These are phyloP conservation scores for Furcula furcula DNA, from an alignment of 2,888 invertebrate species.

Conservation along the genomic window DNA sequence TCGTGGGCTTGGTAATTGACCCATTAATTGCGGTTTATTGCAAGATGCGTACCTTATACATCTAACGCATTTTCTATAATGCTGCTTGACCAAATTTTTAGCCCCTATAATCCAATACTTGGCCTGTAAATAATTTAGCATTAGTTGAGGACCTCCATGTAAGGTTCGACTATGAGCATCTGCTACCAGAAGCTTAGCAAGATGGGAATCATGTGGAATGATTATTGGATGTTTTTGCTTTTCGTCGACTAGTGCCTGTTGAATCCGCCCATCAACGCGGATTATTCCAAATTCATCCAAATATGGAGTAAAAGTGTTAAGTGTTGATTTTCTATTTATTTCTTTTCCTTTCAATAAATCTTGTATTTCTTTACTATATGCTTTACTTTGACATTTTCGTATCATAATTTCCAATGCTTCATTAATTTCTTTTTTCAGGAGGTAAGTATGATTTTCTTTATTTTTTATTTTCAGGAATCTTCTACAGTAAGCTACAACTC, in stretches of 20 bases:
- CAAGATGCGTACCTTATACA: constrained; percentile 11
- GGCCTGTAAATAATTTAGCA: constrained; percentile 13
- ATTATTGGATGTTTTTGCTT: constrained; percentile 19
- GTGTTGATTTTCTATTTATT: background rate
- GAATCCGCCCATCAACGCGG: constrained; percentile 12
- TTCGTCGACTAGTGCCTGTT: constrained; percentile 4
- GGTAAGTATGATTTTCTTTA: background rate
- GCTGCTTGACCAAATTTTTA: constrained; percentile 6
- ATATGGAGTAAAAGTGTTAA: constrained; percentile 1
- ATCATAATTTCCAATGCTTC: background rate
- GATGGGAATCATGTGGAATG: constrained; percentile 4
- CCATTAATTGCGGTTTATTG: constrained; percentile 13
- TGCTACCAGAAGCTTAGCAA: constrained; percentile 13
- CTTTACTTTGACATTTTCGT: background rate
- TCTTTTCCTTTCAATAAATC: background rate
- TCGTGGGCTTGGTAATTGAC: constrained; percentile 15
- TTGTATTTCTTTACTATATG: background rate
- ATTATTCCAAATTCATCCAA: constrained; percentile 1
- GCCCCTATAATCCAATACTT: constrained; percentile 18
- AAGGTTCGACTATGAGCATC: constrained; percentile 20
- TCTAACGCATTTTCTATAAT: constrained; percentile 12
- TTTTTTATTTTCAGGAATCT: background rate
- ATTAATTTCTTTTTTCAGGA: constrained; percentile 1
- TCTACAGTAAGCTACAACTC: constrained; percentile 4
- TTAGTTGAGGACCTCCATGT: constrained; percentile 21